Evolutionary conservation across 1,140 invertebrate species (phyloP).

Genomic region (Lepidurus arcticus): DNA sequence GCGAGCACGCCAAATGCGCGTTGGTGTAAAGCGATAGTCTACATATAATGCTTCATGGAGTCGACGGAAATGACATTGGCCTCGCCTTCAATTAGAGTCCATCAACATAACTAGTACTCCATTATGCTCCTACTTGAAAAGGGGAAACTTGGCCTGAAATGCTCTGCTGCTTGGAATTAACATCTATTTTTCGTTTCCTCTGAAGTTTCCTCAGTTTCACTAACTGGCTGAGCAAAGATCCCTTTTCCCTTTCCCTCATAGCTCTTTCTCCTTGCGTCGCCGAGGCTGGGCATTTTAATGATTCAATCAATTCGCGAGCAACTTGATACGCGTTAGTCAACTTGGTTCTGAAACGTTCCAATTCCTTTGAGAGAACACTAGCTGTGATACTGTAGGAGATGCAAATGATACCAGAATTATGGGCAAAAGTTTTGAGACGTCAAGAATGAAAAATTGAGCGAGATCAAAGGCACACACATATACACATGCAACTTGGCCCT

Average conservation of each 20-base stretch:
- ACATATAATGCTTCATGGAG: neutral
- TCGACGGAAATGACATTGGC: neutral
- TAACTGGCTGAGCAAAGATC: constrained; percentile 10
- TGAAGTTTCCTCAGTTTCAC: constrained; percentile 1
- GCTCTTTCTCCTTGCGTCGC: neutral
- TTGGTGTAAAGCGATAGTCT: neutral
- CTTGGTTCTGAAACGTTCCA: neutral
- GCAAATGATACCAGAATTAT: constrained; percentile 12
- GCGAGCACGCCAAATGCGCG: neutral
- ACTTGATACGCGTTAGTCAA: constrained; percentile 17
- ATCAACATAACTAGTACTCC: constrained; percentile 19
- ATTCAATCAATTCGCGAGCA: constrained; percentile 19
- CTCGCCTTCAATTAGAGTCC: neutral
- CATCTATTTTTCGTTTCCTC: constrained; percentile 19
- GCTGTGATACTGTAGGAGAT: constrained; percentile 13
- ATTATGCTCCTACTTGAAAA: neutral
- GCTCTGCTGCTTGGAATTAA: constrained; percentile 7
- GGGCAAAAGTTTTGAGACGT: neutral
- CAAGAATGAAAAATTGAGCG: neutral
- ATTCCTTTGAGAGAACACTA: neutral
- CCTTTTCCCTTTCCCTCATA: neutral
- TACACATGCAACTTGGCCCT: neutral
- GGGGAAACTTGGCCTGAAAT: neutral
- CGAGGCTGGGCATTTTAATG: constrained; percentile 19
- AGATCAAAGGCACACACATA: neutral